Conservation (phyloP, 2,113 vertebrate genomes). For the Otolemur garnettii region DNA sequence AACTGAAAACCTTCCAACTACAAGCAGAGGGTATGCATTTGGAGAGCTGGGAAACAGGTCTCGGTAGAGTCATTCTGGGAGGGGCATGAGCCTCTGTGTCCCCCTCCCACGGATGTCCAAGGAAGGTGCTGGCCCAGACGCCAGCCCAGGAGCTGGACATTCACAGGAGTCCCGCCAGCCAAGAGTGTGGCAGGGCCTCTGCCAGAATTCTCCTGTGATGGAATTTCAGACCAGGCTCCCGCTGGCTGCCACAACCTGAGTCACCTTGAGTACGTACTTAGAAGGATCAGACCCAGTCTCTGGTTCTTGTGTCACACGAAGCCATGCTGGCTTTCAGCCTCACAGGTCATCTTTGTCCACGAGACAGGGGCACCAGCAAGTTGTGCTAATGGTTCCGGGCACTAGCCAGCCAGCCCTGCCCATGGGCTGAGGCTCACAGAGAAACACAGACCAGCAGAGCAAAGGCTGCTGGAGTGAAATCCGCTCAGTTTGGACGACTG, state of each 20-base stretch:
- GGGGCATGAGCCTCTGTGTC: accelerated
- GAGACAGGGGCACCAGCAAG: accelerated
- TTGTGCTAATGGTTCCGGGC: neutral
- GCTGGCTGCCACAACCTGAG: accelerated
- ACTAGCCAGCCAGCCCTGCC: accelerated
- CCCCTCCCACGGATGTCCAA: neutral
- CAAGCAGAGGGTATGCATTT: neutral
- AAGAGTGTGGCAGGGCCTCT: accelerated
- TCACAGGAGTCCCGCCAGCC: neutral
- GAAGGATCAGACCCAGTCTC: neutral
- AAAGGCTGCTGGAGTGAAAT: accelerated
- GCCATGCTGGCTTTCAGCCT: accelerated
- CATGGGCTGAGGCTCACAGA: accelerated
- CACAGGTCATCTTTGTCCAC: accelerated
- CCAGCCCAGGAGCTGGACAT: accelerated
- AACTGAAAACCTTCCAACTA: neutral
- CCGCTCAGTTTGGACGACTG: accelerated
- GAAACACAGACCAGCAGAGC: accelerated
- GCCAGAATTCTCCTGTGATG: accelerated
- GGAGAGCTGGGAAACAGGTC: neutral
- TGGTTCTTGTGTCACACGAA: accelerated
- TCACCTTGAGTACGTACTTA: neutral
- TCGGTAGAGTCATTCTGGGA: accelerated
- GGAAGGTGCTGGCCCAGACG: accelerated
- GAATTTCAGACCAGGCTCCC: accelerated